Conservation (phyloP, 2,888 invertebrate genomes). For the Andrena bicolor region DNA sequence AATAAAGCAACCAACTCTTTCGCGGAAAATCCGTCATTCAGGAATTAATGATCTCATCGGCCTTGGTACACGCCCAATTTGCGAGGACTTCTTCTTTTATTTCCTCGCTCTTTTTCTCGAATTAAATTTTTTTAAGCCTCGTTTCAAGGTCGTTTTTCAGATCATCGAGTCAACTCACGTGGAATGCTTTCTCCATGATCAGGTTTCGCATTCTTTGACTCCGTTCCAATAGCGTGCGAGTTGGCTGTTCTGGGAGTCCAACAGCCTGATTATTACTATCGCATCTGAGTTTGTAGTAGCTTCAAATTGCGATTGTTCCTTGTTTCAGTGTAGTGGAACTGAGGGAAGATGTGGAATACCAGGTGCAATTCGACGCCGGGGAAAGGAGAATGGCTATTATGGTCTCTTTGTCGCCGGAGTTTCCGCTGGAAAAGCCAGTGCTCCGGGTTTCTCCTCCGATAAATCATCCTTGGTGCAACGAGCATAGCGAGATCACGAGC, state of each 20-base stretch:
- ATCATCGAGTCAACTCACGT: background rate
- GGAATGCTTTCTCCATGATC: background rate
- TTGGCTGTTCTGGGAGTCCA: too few relatives aligned
- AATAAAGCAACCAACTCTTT: background rate
- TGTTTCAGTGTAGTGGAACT: constrained; percentile 89
- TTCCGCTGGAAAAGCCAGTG: constrained; percentile 91
- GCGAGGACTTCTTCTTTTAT: background rate
- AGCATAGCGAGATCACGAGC: constrained; percentile 89
- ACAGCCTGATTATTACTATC: too few relatives aligned
- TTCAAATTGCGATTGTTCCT: background rate
- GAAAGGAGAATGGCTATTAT: constrained; percentile 89
- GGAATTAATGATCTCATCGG: constrained; percentile 18
- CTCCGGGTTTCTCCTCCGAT: constrained; percentile 89
- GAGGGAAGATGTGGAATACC: constrained; percentile 90
- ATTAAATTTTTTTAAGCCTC: background rate
- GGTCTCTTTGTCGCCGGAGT: constrained; percentile 89
- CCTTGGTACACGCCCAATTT: background rate
- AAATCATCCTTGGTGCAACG: constrained; percentile 91
- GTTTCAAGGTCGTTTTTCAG: background rate
- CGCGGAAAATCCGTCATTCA: background rate
- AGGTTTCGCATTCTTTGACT: background rate
- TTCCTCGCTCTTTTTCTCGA: background rate
- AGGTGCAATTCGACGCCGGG: constrained; percentile 89
- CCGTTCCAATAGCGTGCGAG: too few relatives aligned
- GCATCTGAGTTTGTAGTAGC: too few relatives aligned